Evolutionary conservation across 37 sponge, comb jelly and placozoan genomes (phyloP).

Genomic region (Sycon ciliatum): DNA sequence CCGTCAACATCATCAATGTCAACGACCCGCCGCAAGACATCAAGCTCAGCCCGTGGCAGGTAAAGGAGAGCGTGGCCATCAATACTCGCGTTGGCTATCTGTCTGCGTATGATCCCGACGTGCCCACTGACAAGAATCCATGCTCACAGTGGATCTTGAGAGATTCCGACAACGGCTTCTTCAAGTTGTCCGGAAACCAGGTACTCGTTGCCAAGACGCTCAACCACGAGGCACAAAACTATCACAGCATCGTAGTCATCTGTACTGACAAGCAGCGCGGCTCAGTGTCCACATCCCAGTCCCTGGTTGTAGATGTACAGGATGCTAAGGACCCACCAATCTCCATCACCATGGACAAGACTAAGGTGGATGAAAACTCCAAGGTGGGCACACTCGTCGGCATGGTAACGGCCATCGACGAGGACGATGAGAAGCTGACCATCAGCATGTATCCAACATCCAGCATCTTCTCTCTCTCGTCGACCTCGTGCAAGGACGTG

Average conservation of each 20-base stretch:
- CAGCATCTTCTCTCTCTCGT: neutral
- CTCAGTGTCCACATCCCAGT: too few relatives aligned
- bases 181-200: neutral
- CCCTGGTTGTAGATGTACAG: neutral
- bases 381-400: neutral
- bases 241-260: neutral
- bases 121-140: too few relatives aligned
- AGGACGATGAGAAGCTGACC: neutral
- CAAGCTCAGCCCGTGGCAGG: neutral
- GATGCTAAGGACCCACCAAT: slow-evolving; percentile 1
- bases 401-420: neutral
- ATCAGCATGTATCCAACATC: neutral
- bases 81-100: neutral
- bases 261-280: neutral
- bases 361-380: slow-evolving; percentile 1
- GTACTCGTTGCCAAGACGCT: neutral
- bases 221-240: neutral
- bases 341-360: neutral
- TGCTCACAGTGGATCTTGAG: too few relatives aligned
- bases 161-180: neutral
- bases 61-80: neutral
- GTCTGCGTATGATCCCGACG: neutral
- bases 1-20: neutral
- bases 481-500: neutral
- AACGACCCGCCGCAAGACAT: neutral